Evolutionary conservation across 2,113 vertebrate species (phyloP).

Genomic region (Sturnus vulgaris): DNA sequence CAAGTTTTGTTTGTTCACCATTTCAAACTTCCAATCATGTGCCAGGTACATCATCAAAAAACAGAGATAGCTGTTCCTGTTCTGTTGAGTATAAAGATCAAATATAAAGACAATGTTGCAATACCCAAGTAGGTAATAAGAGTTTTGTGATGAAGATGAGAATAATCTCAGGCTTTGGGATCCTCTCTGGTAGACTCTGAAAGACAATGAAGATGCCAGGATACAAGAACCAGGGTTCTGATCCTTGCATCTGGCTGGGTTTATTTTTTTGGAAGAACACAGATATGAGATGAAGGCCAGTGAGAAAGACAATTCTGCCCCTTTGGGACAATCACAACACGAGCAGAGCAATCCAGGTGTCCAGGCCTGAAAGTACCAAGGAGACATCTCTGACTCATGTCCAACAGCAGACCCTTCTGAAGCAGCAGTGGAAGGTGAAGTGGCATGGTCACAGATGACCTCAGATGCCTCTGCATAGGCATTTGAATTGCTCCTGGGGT

Average conservation of each 20-base stretch:
- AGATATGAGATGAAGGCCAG: not conserved
- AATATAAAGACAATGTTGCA: not conserved
- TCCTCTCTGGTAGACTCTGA: not conserved
- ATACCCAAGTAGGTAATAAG: not conserved
- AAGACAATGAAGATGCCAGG: not conserved
- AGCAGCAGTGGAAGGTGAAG: not conserved
- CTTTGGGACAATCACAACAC: rapidly evolving
- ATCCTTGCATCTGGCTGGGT: not conserved
- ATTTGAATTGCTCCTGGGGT: not conserved
- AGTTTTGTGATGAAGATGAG: not conserved
- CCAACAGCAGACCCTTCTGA: not conserved
- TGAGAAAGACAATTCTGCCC: not conserved
- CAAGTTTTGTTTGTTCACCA: not conserved
- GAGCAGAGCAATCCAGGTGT: not conserved
- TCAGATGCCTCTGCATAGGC: not conserved
- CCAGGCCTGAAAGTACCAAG: not conserved
- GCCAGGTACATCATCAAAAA: not conserved
- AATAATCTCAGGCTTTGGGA: not conserved
- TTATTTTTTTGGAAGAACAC: not conserved
- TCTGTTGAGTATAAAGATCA: not conserved
- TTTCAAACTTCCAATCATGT: not conserved
- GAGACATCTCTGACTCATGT: not conserved
- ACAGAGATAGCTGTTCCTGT: not conserved
- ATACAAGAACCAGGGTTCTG: not conserved
- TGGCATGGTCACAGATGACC: not conserved